Base-by-base conservation (phyloP, 1,140 invertebrate species). In the Globodera rostochiensis region DNA sequence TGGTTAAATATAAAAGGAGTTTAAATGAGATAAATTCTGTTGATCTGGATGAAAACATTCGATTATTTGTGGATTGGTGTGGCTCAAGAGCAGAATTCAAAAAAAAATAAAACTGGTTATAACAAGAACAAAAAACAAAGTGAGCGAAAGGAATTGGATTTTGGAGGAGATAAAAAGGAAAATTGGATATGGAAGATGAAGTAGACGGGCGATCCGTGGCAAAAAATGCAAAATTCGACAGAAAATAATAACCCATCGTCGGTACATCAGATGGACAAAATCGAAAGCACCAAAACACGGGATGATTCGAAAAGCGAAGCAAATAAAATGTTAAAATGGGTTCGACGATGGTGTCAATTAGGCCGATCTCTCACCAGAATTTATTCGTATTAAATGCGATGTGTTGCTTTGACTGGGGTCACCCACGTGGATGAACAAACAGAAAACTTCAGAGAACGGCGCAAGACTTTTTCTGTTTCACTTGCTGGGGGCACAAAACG, bases 401-500 rank as follows among this genome's bases (percentile, higher is more conserved):
- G 57, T 19, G 13, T 64, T 13, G 11, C 15, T 11, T 64, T 64
- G 57, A 64, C 57, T 64, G 15, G 57, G 19, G 57, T 19, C 57
- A 19, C 57, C 6, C 57, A 19, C 57, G 13, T 64, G 13, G 57
- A 19, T 64, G 15, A 15, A 60, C 13, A 11, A 13, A 53, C 50
- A 53, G 57, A n/a, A 19, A 6, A 19, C 9, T 47, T 88, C 83
- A 89, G 13, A 89, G 82, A 71, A 89, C 81, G 15, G 77, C 53
- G 78, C 88, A 89, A 47, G 82, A 80, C 46, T 86, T 89, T 83
- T 89, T 88, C 36, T 87, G 86, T 45, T 87, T 84, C 46, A 80
- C 80, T 57, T 82, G 84, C 49, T 86, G 88, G 11, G 96, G 96
- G 91, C 95, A 96, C 15, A 90, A 82, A 25, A 92, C 91, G 36